A percentile compares a stretch with the other conserved stretches of the same genome.
Evolutionary conservation across 2,888 invertebrate species (phyloP).

Genomic region (Caenorhabditis uteleia): DNA sequence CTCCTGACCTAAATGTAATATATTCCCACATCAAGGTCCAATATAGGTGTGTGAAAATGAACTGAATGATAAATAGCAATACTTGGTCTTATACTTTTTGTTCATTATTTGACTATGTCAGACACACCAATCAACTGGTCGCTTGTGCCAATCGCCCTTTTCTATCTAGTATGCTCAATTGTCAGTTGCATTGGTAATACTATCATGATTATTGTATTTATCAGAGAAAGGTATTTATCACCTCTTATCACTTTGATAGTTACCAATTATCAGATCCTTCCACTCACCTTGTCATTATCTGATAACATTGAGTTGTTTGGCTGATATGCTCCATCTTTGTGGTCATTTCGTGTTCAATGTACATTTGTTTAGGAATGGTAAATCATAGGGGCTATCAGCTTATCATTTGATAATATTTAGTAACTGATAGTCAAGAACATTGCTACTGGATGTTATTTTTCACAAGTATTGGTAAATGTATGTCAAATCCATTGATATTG

Average conservation of each 20-base stretch:
- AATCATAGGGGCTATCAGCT: background rate
- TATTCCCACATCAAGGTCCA: too few relatives aligned
- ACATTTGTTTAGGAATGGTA: constrained; percentile 20
- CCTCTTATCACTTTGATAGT: background rate
- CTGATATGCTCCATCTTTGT: constrained; percentile 25
- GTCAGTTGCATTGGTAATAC: constrained; percentile 23
- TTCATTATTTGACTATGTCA: too few relatives aligned
- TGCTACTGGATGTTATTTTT: constrained; percentile 30
- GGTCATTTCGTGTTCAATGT: constrained; percentile 28
- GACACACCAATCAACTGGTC: too few relatives aligned
- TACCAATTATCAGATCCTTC: constrained; percentile 14
- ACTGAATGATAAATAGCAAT: too few relatives aligned
- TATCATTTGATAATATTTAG: constrained; percentile 8
- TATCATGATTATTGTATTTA: constrained; percentile 30
- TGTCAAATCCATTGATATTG: constrained; percentile 25
- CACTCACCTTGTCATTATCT: constrained; percentile 31
- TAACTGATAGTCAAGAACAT: constrained; percentile 16
- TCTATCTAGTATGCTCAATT: constrained; percentile 19
- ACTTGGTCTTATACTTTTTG: too few relatives aligned
- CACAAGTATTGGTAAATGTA: constrained; percentile 26
- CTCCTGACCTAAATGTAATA: too few relatives aligned
- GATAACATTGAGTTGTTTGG: constrained; percentile 22
- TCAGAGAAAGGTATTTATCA: constrained; percentile 10
- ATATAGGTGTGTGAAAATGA: too few relatives aligned
- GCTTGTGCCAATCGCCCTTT: constrained; percentile 15